These are phyloP conservation scores for Margarornis squamiger DNA, from an alignment of 2,797 vertebrate species.

Conservation along the genomic window DNA sequence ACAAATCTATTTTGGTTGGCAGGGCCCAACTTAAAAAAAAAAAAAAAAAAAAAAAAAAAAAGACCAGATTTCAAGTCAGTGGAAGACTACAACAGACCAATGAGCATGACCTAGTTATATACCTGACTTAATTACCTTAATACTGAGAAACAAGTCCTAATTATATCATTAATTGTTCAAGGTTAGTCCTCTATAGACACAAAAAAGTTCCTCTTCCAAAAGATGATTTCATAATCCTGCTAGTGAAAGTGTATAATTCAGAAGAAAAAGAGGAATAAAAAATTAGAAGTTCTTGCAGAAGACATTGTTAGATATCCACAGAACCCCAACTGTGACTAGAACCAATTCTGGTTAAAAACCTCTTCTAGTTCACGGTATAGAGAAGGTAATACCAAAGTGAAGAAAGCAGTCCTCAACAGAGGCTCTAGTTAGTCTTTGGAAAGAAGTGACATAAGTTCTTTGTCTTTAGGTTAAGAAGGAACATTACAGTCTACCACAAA, in stretches of 20 bases:
- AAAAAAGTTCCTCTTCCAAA: not conserved
- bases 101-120: not conserved
- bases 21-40: not conserved
- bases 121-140: not conserved
- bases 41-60: not conserved
- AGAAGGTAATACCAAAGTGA: not conserved
- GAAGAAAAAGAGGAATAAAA: not conserved
- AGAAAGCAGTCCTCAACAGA: not conserved
- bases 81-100: not conserved
- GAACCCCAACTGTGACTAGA: not conserved
- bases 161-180: not conserved
- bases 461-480: not conserved
- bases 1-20: not conserved
- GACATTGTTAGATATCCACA: not conserved
- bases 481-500: not conserved
- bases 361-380: not conserved
- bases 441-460: not conserved
- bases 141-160: not conserved
- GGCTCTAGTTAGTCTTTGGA: not conserved
- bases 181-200: not conserved
- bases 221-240: not conserved
- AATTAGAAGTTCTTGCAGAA: not conserved
- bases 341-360: not conserved
- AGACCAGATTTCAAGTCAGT: not conserved
- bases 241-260: not conserved